phyloP scores from a whole-genome alignment of 2,797 vertebrate species.

The Pristis pectinata region DNA sequence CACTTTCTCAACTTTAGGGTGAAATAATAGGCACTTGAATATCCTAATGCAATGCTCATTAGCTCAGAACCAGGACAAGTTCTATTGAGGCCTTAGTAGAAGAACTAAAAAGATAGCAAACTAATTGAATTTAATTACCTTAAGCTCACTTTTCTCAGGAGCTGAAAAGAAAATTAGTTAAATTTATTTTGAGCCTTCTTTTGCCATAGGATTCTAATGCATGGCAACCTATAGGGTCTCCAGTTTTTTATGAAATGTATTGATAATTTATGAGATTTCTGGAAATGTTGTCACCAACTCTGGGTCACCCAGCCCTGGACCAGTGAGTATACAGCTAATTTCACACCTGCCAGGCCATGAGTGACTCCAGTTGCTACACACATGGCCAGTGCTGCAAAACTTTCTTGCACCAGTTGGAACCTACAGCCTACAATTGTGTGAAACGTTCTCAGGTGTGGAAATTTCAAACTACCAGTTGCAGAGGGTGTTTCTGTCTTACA shows the following conservation, averaged over 20 bases:
- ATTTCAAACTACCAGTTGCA: too few relatives aligned
- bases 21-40: not conserved
- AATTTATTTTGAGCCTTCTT: not conserved
- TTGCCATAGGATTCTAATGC: not conserved
- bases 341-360: too few relatives aligned
- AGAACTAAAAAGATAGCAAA: not conserved
- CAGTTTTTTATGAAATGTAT: too few relatives aligned
- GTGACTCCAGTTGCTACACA: too few relatives aligned
- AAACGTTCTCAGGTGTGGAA: too few relatives aligned
- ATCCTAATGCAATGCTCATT: not conserved
- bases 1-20: not conserved
- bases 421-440: too few relatives aligned
- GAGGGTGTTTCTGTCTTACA: not conserved
- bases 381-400: too few relatives aligned
- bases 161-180: not conserved
- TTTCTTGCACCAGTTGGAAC: too few relatives aligned
- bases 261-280: too few relatives aligned
- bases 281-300: too few relatives aligned
- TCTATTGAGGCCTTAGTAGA: not conserved
- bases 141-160: not conserved
- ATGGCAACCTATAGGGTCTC: not conserved
- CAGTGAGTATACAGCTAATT: too few relatives aligned
- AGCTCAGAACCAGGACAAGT: not conserved
- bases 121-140: not conserved
- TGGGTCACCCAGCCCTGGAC: too few relatives aligned